These are phyloP conservation scores for Exephanes ischioxanthus DNA, from an alignment of 2,888 invertebrate genomes.

Conservation along the genomic window DNA sequence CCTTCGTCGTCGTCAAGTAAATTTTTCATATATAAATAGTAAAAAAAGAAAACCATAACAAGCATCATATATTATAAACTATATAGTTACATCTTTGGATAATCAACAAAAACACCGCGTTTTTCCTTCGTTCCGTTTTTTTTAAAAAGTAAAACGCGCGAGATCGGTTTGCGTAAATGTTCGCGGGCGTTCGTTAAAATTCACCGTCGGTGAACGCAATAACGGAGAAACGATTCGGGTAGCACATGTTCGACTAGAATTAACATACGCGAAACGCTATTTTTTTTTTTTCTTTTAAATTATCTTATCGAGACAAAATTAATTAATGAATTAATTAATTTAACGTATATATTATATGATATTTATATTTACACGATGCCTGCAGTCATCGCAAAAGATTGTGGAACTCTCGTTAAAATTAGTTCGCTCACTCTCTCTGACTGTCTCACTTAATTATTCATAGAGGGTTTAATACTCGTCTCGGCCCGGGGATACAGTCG, in stretches of 20 bases:
- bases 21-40: constrained; percentile 62
- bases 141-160: not conserved
- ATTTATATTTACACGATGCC: constrained; percentile 63
- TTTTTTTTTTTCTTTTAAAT: constrained; percentile 44
- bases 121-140: constrained; percentile 47
- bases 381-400: constrained; percentile 57
- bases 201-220: constrained; percentile 13
- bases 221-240: constrained; percentile 58
- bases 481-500: not conserved
- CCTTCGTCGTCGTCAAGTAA: not conserved
- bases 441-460: constrained; percentile 42
- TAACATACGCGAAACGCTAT: constrained; percentile 67
- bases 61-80: constrained; percentile 72
- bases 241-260: constrained; percentile 75
- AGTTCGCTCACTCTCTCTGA: constrained; percentile 28
- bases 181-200: constrained; percentile 35
- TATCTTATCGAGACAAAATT: constrained; percentile 52
- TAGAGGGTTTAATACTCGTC: constrained; percentile 29
- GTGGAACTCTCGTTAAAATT: constrained; percentile 53
- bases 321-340: constrained; percentile 26
- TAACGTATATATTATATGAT: constrained; percentile 40
- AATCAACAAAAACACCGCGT: constrained; percentile 75
- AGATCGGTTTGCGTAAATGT: constrained; percentile 1
- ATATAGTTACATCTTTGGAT: constrained; percentile 81
- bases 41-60: constrained; percentile 68